Conservation (phyloP, 2,797 vertebrate genomes). For the Scolopax rusticola region DNA sequence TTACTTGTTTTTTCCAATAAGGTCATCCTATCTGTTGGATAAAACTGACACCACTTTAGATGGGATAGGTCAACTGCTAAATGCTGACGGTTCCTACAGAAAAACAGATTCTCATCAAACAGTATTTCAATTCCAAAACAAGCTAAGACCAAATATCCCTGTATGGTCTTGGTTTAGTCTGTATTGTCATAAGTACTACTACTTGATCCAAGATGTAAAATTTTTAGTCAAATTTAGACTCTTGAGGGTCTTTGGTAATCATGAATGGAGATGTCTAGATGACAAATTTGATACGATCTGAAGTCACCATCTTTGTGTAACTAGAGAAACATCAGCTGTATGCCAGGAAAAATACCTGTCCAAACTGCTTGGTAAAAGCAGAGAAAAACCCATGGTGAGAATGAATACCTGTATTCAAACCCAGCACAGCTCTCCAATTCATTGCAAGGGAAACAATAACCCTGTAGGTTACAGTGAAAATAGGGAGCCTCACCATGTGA, state of each 20-base stretch:
- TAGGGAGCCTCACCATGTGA: not conserved
- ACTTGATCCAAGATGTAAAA: not conserved
- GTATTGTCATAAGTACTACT: not conserved
- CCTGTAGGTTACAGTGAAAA: not conserved
- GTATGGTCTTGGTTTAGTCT: not conserved
- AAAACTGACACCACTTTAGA: not conserved
- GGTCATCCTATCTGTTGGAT: not conserved
- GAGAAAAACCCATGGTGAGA: not conserved
- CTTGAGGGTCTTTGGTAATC: not conserved
- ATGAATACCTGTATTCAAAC: not conserved
- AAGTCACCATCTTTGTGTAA: not conserved
- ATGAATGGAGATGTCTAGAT: not conserved
- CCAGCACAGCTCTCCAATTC: not conserved
- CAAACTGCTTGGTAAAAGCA: not conserved
- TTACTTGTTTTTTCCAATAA: slow-evolving; percentile 16
- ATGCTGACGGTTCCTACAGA: not conserved
- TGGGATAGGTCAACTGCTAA: not conserved
- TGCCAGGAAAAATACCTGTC: not conserved
- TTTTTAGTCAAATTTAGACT: not conserved
- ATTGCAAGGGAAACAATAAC: not conserved
- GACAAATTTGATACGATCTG: not conserved
- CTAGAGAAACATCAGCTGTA: not conserved
- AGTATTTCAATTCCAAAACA: not conserved
- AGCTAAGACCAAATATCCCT: not conserved
- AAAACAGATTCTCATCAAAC: not conserved